These are phyloP conservation scores for Cygnus olor DNA, from an alignment of 2,797 vertebrate species.

Conservation along the genomic window DNA sequence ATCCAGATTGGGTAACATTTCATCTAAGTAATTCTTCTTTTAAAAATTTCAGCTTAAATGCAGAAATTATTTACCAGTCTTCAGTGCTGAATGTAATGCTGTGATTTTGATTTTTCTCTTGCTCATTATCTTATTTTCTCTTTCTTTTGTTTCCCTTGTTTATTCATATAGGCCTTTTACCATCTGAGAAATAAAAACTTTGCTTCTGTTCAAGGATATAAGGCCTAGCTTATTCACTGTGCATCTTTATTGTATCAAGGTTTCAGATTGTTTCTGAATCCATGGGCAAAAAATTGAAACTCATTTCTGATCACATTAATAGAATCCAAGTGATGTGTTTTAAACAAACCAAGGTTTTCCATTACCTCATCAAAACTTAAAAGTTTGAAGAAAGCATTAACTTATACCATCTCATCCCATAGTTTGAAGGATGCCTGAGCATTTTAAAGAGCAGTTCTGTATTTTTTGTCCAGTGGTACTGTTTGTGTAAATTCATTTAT, in stretches of 20 bases:
- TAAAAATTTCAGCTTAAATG: slow-evolving; percentile 63
- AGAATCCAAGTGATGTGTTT: slow-evolving; percentile 48
- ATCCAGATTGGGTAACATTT: slow-evolving; percentile 29
- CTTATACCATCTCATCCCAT: background rate
- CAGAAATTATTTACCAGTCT: slow-evolving; percentile 69
- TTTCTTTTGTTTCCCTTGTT: slow-evolving; percentile 71
- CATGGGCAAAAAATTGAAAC: slow-evolving; percentile 72
- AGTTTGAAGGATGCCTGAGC: slow-evolving; percentile 34
- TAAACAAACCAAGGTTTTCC: slow-evolving; percentile 75
- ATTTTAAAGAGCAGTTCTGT: slow-evolving; percentile 30
- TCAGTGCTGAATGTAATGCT: slow-evolving; percentile 75
- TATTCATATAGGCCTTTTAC: slow-evolving; percentile 70
- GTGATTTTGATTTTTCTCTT: slow-evolving; percentile 75
- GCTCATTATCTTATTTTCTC: slow-evolving; percentile 79
- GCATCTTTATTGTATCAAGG: slow-evolving; percentile 70
- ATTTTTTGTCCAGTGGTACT: slow-evolving; percentile 53
- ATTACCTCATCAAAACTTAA: slow-evolving; percentile 47
- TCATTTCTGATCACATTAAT: slow-evolving; percentile 23
- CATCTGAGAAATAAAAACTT: slow-evolving; percentile 71
- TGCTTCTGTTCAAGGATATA: slow-evolving; percentile 99
- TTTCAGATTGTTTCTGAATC: slow-evolving; percentile 76
- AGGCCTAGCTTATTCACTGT: slow-evolving; percentile 83
- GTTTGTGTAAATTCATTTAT: slow-evolving; percentile 34
- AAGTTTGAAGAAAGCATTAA: slow-evolving; percentile 33
- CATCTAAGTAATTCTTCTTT: slow-evolving; percentile 54